phyloP scores from a whole-genome alignment of 2,113 vertebrate genomes.

The Podarcis cretensis region DNA sequence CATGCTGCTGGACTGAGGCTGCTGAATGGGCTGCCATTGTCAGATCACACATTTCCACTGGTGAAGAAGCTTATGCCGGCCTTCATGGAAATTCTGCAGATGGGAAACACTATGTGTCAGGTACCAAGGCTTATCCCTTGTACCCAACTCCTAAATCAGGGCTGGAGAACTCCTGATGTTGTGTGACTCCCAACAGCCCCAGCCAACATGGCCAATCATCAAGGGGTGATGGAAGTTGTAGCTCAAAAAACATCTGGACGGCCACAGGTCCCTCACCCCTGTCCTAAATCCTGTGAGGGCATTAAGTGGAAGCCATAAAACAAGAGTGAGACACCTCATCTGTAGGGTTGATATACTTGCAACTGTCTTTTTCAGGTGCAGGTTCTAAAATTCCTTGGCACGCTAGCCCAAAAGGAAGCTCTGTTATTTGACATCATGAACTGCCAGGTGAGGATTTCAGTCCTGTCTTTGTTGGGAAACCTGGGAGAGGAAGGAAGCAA shows the following conservation, averaged over 20 bases:
- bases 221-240: too few relatives aligned
- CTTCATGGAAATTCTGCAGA: constrained; percentile 69
- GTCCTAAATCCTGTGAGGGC: not conserved
- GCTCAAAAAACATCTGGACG: too few relatives aligned
- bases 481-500: not conserved
- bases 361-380: constrained; percentile 7
- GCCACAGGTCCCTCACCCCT: too few relatives aligned
- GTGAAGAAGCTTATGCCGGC: constrained; percentile 64
- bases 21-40: constrained; percentile 62
- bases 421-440: constrained; percentile 34
- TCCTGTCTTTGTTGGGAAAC: not conserved
- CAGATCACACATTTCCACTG: constrained; percentile 45
- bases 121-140: constrained; percentile 18
- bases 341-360: not conserved
- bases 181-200: too few relatives aligned
- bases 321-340: not conserved
- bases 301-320: not conserved
- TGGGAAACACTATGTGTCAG: constrained; percentile 55
- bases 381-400: constrained; percentile 26
- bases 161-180: too few relatives aligned
- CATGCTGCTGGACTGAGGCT: constrained; percentile 62
- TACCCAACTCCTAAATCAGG: not conserved
- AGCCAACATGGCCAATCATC: too few relatives aligned
- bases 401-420: constrained; percentile 20
- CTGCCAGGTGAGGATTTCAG: constrained; percentile 16